Conservation (phyloP, 2,888 invertebrate species). For the Cheilosia vernalis region DNA sequence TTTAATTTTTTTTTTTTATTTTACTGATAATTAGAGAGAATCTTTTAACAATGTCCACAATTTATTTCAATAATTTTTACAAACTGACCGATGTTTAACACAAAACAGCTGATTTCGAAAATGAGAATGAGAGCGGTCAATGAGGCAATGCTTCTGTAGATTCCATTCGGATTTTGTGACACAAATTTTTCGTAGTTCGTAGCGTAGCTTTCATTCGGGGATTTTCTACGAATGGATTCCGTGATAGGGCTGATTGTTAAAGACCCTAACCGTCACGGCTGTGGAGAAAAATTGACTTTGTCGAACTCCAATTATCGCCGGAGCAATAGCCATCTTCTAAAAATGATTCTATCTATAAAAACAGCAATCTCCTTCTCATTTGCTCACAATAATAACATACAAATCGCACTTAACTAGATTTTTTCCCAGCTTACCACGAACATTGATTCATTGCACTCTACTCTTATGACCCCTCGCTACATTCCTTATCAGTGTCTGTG, state of each 20-base stretch:
- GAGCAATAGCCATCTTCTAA: no score
- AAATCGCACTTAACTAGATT: slow-evolving; percentile 32
- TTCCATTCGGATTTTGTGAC: background rate
- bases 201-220: background rate
- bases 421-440: background rate
- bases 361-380: background rate
- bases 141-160: no score
- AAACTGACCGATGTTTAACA: background rate
- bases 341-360: background rate
- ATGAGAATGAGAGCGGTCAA: background rate
- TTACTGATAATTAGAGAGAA: background rate
- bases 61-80: background rate
- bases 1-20: background rate
- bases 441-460: slow-evolving; percentile 49
- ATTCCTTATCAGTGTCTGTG: slow-evolving; percentile 26
- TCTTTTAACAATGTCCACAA: no score
- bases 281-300: no score
- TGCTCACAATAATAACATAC: background rate
- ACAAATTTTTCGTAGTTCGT: background rate
- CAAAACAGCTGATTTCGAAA: background rate
- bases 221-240: background rate
- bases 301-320: no score
- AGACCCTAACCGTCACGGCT: no score
- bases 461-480: slow-evolving; percentile 25
- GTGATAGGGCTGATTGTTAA: background rate